Evolutionary conservation across 2,888 invertebrate genomes (phyloP), one percentile per base, ranked within the genome.

Genomic region (Steromphala cineraria): DNA sequence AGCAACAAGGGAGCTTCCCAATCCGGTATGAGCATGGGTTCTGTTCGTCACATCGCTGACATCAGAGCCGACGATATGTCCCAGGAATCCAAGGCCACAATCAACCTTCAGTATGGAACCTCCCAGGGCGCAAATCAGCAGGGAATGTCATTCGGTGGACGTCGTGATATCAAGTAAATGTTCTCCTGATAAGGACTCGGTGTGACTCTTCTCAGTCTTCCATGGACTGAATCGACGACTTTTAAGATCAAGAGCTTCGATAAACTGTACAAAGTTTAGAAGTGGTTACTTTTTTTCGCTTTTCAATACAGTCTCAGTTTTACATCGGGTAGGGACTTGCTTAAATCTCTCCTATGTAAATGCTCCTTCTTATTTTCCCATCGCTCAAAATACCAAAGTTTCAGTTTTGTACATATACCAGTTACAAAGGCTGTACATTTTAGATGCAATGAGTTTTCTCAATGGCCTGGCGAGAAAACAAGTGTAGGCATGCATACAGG

Each of bases 1-100:
- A 90, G 89, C 77, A 93, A 92, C 87, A 89, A 91, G 81, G 90
- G 87, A 31, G 92, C 92, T 13, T 88, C 88, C 21, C 93, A 93
- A 84, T 82, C 85, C 28, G 87, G 89, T 76, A 87, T 88, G 86
- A 82, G 86, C 62, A 87, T 92, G 82, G 93, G 93, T 7, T 83
- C 85, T 17, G 87, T 87, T n/a, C 84, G 92, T 2, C 91, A 92
- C 82, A 88, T 89, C 67, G 87, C 89, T 13, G 90, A 90, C 81
- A 90, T 90, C 79, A 79, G 84, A 36, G 86, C 85, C 7, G 90
- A 91, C 31, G 87, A 89, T 53, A 84, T 87, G 67, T 80, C 82
- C 28, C 78, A 83, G 28, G 89, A 86, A 0, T 87, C 89, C 15
- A 84, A 89, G 56, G 87, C 85, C 8, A 82, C 88, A 31, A 89